Base-by-base conservation (phyloP, 2,113 vertebrate species). In the Isichthys henryi region DNA sequence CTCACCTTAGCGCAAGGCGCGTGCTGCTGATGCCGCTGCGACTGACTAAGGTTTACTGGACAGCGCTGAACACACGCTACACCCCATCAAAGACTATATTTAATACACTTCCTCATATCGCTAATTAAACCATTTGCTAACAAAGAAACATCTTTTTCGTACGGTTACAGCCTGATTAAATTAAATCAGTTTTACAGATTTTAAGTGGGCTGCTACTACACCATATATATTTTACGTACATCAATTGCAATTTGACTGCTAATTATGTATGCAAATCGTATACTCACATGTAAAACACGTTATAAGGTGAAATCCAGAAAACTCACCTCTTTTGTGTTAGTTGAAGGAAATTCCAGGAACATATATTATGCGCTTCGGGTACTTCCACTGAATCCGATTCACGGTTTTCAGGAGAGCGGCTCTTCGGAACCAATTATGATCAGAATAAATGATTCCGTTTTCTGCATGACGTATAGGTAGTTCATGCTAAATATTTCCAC, bases 321-420 rank as follows among this genome's bases (percentile, higher is more conserved):
- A 95, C 94, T 95, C 92, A 95, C 95, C 94, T 91, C 91, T 48
- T 56, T 66, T 31, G 19, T 23, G 46, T 88, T 90, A 89, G 91
- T 52, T 87, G 89, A 85, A 83, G 93, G 93, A 93, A 93, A 93
- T 93, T 91, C 93, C 93, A 93, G 91, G 90, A 92, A 93, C 93
- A 94, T 94, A 91, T 93, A 93, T 92, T 93, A 94, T 94, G 93
- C 93, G 94, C 92, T 94, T 93, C 92, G 88, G 91, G 93, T 91
- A 88, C 39, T 86, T 88, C 66, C 74, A 46, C 91, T 94, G 92
- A 93, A 86, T 70, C 31, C 10, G 93, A 90, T 92, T 88, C 94
- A 92, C 93, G 90, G 92, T 90, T 93, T 92, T 90, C 93, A 94
- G 95, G 94, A 95, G 94, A 94, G 94, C 92, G 93, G 93, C 90